Conservation (phyloP, 2,797 vertebrate genomes). For the Nannoperca obscura region DNA sequence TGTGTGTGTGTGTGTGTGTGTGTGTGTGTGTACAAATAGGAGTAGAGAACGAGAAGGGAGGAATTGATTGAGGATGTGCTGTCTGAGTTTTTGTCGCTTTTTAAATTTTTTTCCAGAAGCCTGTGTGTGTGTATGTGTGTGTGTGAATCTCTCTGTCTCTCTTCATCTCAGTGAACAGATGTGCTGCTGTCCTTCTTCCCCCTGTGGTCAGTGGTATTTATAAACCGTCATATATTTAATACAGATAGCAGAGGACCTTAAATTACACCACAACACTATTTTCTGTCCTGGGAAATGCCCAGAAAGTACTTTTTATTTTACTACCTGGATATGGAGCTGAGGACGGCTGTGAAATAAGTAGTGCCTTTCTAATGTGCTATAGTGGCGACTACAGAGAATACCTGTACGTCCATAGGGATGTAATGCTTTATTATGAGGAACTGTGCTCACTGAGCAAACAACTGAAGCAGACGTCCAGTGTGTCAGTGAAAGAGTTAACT, state of each 20-base stretch:
- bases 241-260: conserved; percentile 67
- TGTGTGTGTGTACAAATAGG: background rate
- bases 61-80: conserved; percentile 37
- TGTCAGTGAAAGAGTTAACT: conserved; percentile 74
- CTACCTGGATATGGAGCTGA: conserved; percentile 38
- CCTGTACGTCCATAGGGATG: background rate
- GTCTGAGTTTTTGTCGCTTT: conserved; percentile 24
- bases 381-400: conserved; percentile 9
- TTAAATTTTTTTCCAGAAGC: background rate
- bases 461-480: conserved; percentile 42
- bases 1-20: background rate
- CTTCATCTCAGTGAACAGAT: conserved; percentile 28
- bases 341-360: conserved; percentile 56
- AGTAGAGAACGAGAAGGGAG: conserved; percentile 20
- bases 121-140: conserved; percentile 22
- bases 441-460: conserved; percentile 18
- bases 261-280: conserved; percentile 70
- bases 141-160: conserved; percentile 9
- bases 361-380: conserved; percentile 52
- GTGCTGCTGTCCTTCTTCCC: conserved; percentile 31
- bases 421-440: conserved; percentile 25
- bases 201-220: conserved; percentile 75
- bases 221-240: conserved; percentile 76
- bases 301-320: conserved; percentile 56
- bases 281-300: conserved; percentile 47